Percentiles rank a stretch among this genome's conserved stretches.
Conservation (phyloP, 2,888 invertebrate species). For the Orthonychiurus folsomi region DNA sequence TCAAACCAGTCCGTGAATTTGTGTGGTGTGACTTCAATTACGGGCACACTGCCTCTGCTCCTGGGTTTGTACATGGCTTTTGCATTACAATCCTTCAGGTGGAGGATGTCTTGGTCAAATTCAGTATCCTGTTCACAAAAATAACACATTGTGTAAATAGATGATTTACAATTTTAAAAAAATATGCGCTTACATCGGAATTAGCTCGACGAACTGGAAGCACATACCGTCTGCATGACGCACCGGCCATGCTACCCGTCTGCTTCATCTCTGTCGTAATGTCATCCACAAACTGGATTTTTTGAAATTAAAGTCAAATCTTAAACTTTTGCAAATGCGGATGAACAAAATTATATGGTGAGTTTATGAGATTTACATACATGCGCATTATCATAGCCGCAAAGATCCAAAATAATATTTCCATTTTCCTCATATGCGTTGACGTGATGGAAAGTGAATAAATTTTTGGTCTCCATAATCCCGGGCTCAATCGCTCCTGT, state of each 20-base stretch:
- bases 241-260: conserved; percentile 6
- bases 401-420: conserved; percentile 43
- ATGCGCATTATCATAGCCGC: conserved; percentile 43
- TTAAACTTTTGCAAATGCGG: no score
- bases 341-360: no score
- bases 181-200: no score
- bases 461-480: conserved; percentile 43
- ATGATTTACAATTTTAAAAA: no score
- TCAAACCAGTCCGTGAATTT: conserved; percentile 42
- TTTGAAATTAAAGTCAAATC: no score
- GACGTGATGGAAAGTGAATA: conserved; percentile 50
- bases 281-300: conserved; percentile 1
- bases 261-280: background rate
- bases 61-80: background rate
- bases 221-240: conserved; percentile 32
- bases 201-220: conserved; percentile 24
- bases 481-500: conserved; percentile 43
- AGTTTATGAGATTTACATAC: no score
- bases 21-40: conserved; percentile 25
- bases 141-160: no score
- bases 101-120: background rate
- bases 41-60: background rate
- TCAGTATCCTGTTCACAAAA: no score
- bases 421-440: conserved; percentile 49
- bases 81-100: background rate